A percentile compares a stretch with the other conserved stretches of the same genome.
phyloP scores from a whole-genome alignment of 2,113 vertebrate genomes.

The Petrocephalus zakoni region DNA sequence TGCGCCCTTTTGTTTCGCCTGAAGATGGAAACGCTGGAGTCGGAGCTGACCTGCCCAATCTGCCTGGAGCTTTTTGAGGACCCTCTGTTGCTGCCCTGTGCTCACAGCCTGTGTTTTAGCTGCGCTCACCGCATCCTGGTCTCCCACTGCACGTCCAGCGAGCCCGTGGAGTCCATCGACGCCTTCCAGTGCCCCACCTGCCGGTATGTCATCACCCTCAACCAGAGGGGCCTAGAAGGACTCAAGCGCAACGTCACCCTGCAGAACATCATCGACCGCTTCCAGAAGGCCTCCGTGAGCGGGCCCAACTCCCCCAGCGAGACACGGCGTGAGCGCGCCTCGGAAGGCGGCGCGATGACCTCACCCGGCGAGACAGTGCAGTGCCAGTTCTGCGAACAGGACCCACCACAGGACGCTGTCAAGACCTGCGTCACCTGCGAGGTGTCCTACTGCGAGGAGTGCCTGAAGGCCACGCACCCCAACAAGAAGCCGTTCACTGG shows the following conservation, averaged over 20 bases:
- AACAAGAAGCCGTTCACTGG: constrained; percentile 96
- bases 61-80: constrained; percentile 98
- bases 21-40: constrained; percentile 99
- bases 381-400: constrained; percentile 96
- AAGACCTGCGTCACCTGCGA: constrained; percentile 95
- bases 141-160: constrained; percentile 88
- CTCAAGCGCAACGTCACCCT: constrained; percentile 95
- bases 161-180: constrained; percentile 81
- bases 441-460: constrained; percentile 93
- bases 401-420: constrained; percentile 85
- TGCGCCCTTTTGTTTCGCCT: constrained; percentile 79
- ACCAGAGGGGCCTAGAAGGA: constrained; percentile 87
- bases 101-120: constrained; percentile 93
- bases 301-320: constrained; percentile 64
- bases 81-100: constrained; percentile 90
- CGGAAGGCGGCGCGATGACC: constrained; percentile 73
- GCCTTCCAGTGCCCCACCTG: constrained; percentile 97
- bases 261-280: constrained; percentile 93
- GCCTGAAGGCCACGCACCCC: constrained; percentile 88
- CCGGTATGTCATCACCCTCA: constrained; percentile 93
- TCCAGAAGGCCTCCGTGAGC: constrained; percentile 86
- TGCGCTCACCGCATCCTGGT: constrained; percentile 90
- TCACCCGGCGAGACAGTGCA: constrained; percentile 79
- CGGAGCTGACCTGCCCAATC: constrained; percentile 98
- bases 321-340: constrained; percentile 45